These are phyloP conservation scores for Hypolimnas misippus DNA, from an alignment of 2,888 invertebrate genomes.

Conservation along the genomic window DNA sequence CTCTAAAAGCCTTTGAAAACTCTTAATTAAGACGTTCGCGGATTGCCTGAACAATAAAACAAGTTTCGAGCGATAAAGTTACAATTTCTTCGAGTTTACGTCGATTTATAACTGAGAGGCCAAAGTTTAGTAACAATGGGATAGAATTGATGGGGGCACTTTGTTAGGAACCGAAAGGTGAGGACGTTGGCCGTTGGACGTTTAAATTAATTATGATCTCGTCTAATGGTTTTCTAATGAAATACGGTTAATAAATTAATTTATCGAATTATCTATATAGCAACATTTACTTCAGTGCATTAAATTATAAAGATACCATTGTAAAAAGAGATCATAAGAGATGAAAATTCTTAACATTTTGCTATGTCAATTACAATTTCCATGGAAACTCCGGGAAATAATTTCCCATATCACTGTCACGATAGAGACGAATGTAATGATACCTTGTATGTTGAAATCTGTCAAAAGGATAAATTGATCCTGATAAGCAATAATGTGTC, in stretches of 20 bases:
- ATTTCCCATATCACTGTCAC: too few species aligned
- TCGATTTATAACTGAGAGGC: slow-evolving; percentile 38
- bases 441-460: too few species aligned
- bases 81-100: slow-evolving; percentile 45
- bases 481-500: too few species aligned
- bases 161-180: slow-evolving; percentile 43
- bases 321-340: too few species aligned
- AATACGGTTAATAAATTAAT: slow-evolving; percentile 8
- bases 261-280: background rate
- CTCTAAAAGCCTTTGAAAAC: slow-evolving; percentile 32
- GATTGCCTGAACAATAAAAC: slow-evolving; percentile 42
- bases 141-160: slow-evolving; percentile 45
- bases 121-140: slow-evolving; percentile 30
- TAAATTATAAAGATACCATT: too few species aligned
- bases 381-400: too few species aligned
- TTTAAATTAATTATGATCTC: slow-evolving; percentile 44
- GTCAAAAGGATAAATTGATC: too few species aligned
- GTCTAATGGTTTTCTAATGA: slow-evolving; percentile 28
- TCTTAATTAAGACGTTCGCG: slow-evolving; percentile 36
- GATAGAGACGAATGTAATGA: too few species aligned
- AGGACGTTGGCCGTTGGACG: slow-evolving; percentile 39
- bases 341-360: too few species aligned
- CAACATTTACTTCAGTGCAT: background rate
- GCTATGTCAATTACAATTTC: too few species aligned
- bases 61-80: slow-evolving; percentile 45